Percentiles rank a stretch among this genome's conserved stretches.
phyloP scores from a whole-genome alignment of 37 sponge, comb jelly and placozoan genomes.

The Diacarnus erythraeanus region DNA sequence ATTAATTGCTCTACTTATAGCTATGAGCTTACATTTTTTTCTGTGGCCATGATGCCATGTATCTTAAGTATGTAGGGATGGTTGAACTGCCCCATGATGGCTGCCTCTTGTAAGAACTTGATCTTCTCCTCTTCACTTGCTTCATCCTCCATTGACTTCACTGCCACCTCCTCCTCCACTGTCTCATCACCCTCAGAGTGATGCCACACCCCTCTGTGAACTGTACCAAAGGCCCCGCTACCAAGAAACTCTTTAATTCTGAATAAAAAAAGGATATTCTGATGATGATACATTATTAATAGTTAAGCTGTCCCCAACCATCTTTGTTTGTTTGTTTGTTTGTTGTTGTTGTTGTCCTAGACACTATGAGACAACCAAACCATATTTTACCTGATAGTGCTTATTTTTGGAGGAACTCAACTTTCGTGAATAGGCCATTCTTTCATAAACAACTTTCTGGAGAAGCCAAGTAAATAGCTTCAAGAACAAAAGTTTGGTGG shows the following conservation, averaged over 20 bases:
- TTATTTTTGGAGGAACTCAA: no score
- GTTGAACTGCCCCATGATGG: slow-evolving; percentile 46
- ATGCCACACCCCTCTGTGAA: not conserved
- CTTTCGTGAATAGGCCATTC: no score
- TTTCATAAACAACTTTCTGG: no score
- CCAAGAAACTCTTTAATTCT: slow-evolving; percentile 14
- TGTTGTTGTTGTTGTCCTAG: no score
- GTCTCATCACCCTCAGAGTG: not conserved
- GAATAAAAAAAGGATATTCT: no score
- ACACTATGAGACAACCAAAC: no score
- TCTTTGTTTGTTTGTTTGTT: no score
- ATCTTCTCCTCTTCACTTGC: slow-evolving; percentile 6
- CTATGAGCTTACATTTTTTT: not conserved
- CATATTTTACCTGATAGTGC: no score
- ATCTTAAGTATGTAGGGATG: slow-evolving; percentile 13
- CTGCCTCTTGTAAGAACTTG: slow-evolving; percentile 28
- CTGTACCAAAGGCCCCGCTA: slow-evolving; percentile 29
- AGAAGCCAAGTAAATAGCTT: no score
- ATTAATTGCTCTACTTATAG: not conserved
- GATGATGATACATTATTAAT: no score
- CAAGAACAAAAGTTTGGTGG: no score
- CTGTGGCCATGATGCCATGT: not conserved
- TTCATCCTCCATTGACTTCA: slow-evolving; percentile 7
- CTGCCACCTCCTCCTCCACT: slow-evolving; percentile 24
- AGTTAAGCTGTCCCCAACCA: no score